A percentile compares a stretch with the other conserved stretches of the same genome.
phyloP scores from a whole-genome alignment of 2,888 invertebrate genomes.

The Nymphalis c-album region DNA sequence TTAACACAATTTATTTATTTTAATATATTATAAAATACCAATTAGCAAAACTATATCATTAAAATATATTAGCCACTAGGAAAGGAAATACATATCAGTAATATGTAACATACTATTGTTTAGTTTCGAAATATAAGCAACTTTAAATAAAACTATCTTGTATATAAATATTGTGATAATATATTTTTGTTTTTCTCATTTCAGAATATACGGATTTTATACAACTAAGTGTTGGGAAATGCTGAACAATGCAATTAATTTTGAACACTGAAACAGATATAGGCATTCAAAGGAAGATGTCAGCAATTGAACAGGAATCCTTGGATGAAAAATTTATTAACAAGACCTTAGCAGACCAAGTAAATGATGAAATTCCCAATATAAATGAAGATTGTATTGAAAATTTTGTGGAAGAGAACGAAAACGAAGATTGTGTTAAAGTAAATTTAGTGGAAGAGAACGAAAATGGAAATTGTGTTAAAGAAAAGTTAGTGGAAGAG shows the following conservation, averaged over 20 bases:
- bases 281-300: slow-evolving; percentile 61
- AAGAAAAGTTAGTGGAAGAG: slow-evolving; percentile 31
- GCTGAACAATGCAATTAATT: slow-evolving; percentile 74
- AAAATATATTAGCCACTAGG: too few relatives aligned
- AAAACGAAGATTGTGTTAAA: slow-evolving; percentile 9
- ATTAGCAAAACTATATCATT: too few relatives aligned
- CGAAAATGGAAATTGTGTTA: slow-evolving; percentile 6
- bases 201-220: slow-evolving; percentile 3
- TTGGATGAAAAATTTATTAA: slow-evolving; percentile 46
- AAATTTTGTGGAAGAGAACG: slow-evolving; percentile 30
- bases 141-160: too few relatives aligned
- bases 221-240: slow-evolving; percentile 51
- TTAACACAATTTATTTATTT: too few relatives aligned
- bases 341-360: slow-evolving; percentile 46
- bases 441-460: slow-evolving; percentile 31
- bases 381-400: slow-evolving; percentile 2
- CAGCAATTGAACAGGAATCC: slow-evolving; percentile 52
- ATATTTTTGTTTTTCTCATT: neutral
- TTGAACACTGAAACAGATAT: slow-evolving; percentile 55
- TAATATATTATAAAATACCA: too few relatives aligned
- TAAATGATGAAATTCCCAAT: slow-evolving; percentile 42
- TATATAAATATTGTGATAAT: neutral
- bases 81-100: too few relatives aligned
- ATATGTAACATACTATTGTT: too few relatives aligned
- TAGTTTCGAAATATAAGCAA: too few relatives aligned